Evolutionary conservation across 1,140 invertebrate species (phyloP), one percentile per base, ranked within the genome.

Genomic region (Drosophila nigrodunni): DNA sequence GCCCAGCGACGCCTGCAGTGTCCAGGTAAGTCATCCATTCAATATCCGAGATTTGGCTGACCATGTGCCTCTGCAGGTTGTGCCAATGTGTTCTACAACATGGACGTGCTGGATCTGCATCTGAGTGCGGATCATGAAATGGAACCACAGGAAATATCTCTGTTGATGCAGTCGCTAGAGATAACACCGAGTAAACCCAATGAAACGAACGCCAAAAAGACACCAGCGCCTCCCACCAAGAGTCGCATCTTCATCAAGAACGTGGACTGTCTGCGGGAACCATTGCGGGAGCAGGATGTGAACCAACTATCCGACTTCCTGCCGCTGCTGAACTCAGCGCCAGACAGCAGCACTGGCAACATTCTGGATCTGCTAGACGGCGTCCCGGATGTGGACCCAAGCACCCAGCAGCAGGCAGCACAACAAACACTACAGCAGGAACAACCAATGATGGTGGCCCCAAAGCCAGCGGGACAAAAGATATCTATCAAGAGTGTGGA

Each of bases 81-180:
- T 77, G 57, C 80, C 1, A 94, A 94, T 76, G 80, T 93, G 43
- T 94, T 94, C 71, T 93, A 91, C 65, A 92, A 88, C 61, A 70
- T 83, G 43, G 85, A 93, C 52, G 92, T 93, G 9, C 79, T 94
- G 11, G 77, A 92, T 44, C 73, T 93, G 18, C 94, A 94, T 82
- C 88, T 94, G 1, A 82, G 92, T 25, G 77, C 92, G 71, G 93
- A 94, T 72, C 93, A 94, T 75, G 86, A 92, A 46, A 86, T 94
- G 61, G 77, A 73, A 18, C 86, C 82, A 59, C 78, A 80, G 41
- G 93, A 94, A 43, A 62, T 80, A 7, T 7, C 60, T 9, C 34
- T 75, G 7, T 49, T 92, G n/a, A 11, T 77, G 18, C 59, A 92
- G 7, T 5, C 76, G 8, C 21, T 44, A 1, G 18, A 49, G 9